These are phyloP conservation scores for Lycorma delicatula DNA, from an alignment of 1,140 invertebrate species.

Conservation along the genomic window DNA sequence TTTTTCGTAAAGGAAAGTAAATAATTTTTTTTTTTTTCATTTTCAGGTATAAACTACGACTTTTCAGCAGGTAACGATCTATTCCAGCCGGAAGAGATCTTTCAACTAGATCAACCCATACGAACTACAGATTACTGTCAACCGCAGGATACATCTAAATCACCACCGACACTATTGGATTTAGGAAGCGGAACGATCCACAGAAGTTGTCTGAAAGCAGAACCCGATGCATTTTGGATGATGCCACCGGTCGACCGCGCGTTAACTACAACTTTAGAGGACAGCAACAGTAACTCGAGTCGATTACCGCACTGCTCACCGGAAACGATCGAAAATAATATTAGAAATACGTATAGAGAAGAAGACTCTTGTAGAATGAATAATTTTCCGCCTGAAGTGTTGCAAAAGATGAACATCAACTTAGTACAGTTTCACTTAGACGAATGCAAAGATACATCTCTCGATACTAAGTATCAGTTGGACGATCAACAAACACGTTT, in stretches of 20 bases:
- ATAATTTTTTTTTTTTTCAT: not conserved
- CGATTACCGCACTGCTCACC: constrained; percentile 36
- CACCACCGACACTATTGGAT: constrained; percentile 59
- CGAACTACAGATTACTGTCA: constrained; percentile 34
- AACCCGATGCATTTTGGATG: constrained; percentile 11
- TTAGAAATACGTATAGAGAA: not conserved
- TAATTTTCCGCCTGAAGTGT: constrained; percentile 1
- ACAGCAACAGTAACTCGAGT: constrained; percentile 39
- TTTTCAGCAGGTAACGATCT: constrained; percentile 50
- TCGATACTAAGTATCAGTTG: not conserved
- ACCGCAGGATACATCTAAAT: constrained; percentile 37
- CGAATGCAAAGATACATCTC: constrained; percentile 7
- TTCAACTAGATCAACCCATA: constrained; percentile 64
- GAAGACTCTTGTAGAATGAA: constrained; percentile 7
- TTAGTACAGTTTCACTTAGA: constrained; percentile 15
- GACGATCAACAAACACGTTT: constrained; percentile 3
- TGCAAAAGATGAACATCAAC: constrained; percentile 4
- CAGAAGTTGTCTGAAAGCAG: constrained; percentile 33
- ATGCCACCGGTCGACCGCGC: not conserved
- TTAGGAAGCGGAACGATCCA: constrained; percentile 52
- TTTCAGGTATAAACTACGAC: constrained; percentile 33
- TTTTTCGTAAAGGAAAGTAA: no score
- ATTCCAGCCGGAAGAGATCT: constrained; percentile 70
- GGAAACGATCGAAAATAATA: no score
- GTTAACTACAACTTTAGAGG: constrained; percentile 37